Conservation (phyloP, 2,113 vertebrate species). For the Campylomormyrus tamandua region DNA sequence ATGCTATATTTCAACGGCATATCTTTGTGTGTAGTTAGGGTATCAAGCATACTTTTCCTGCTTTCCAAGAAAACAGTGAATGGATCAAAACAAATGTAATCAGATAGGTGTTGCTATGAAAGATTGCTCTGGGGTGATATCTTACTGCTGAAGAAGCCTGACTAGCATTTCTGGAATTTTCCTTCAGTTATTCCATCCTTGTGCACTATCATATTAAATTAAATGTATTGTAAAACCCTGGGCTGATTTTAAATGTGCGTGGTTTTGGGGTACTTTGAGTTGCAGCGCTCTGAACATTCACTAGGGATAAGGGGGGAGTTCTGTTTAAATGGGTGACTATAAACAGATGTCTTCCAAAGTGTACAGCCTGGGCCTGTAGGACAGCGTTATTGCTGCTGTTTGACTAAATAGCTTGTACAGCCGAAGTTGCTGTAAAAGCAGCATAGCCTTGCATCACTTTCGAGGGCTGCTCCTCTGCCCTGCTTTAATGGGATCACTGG, state of each 20-base stretch:
- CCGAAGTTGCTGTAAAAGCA: background rate
- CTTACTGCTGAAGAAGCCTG: background rate
- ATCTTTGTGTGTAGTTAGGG: background rate
- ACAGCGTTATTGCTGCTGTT: background rate
- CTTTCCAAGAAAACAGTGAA: background rate
- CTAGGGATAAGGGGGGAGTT: background rate
- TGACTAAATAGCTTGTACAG: background rate
- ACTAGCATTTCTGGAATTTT: background rate
- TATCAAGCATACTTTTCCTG: background rate
- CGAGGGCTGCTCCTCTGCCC: background rate
- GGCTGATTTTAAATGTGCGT: background rate
- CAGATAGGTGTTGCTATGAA: background rate
- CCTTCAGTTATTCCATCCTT: background rate
- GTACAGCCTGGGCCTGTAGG: background rate
- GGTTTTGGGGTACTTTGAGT: background rate
- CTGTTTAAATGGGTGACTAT: background rate
- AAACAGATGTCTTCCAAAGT: constrained; percentile 9
- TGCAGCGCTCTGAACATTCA: background rate
- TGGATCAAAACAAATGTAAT: background rate
- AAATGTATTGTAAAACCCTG: background rate
- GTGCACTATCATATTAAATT: background rate
- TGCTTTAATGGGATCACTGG: background rate
- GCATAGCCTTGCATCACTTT: background rate
- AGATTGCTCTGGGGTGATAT: background rate
- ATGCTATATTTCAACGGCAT: background rate